Evolutionary conservation across 2,888 invertebrate genomes (phyloP).

Genomic region (Melieria crassipennis): DNA sequence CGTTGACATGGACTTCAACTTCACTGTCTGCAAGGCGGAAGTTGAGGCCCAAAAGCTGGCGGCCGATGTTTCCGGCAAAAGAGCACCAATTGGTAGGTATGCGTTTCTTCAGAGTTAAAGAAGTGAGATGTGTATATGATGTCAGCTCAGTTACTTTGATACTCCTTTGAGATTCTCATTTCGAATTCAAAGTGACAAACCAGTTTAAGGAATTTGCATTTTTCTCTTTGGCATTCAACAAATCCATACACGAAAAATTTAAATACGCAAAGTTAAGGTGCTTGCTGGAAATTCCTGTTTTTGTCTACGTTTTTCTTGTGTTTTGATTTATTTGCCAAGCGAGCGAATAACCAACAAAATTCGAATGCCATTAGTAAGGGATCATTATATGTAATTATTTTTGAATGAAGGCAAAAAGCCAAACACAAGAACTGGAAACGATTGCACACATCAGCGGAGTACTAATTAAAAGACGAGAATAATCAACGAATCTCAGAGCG

Average conservation of each 20-base stretch:
- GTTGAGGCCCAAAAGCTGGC: conserved; percentile 61
- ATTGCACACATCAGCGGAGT: no score
- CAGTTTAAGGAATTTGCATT: conserved; percentile 24
- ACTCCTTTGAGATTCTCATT: neutral
- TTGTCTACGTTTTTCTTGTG: neutral
- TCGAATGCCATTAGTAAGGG: no score
- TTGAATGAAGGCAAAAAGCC: no score
- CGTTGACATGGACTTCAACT: conserved; percentile 53
- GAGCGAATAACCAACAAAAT: no score
- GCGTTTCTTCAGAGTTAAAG: neutral
- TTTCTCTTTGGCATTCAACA: neutral
- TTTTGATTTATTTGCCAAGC: no score
- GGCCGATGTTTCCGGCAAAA: conserved; percentile 60
- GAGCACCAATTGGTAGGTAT: conserved; percentile 63
- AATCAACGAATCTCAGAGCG: no score
- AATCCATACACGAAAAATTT: neutral
- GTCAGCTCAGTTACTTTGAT: neutral
- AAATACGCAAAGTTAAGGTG: neutral
- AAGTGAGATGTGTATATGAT: neutral
- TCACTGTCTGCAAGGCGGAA: conserved; percentile 64
- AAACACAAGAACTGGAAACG: no score
- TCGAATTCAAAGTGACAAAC: conserved; percentile 5
- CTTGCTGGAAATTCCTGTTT: conserved; percentile 39
- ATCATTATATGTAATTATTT: no score
- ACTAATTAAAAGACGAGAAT: no score